These are phyloP conservation scores for Mantis religiosa DNA, from an alignment of 2,888 invertebrate species.

Conservation along the genomic window DNA sequence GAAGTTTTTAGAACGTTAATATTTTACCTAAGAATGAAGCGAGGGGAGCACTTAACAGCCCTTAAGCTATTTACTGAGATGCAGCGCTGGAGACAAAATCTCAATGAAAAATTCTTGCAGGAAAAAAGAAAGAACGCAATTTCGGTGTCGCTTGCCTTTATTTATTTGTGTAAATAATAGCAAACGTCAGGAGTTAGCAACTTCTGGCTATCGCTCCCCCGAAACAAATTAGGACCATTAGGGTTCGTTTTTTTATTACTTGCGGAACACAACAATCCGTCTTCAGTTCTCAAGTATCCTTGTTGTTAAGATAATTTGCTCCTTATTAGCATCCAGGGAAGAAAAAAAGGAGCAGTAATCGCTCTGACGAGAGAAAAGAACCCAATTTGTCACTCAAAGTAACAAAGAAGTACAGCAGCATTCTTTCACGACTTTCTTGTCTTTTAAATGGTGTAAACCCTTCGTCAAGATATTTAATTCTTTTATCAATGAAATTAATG, in stretches of 20 bases:
- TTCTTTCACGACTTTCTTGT: too few relatives aligned
- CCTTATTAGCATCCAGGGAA: not conserved
- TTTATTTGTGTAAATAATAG: not conserved
- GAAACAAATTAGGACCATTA: not conserved
- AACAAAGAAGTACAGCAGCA: not conserved
- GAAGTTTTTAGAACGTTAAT: too few relatives aligned
- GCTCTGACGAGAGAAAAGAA: not conserved
- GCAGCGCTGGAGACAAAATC: too few relatives aligned
- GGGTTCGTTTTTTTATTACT: not conserved
- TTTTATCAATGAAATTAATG: too few relatives aligned
- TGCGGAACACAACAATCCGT: not conserved
- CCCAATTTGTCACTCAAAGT: not conserved
- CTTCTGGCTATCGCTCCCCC: not conserved
- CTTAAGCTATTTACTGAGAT: too few relatives aligned
- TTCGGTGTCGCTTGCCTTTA: not conserved
- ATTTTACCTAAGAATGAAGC: too few relatives aligned
- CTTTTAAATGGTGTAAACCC: too few relatives aligned
- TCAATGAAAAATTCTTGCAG: not conserved
- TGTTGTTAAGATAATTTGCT: not conserved
- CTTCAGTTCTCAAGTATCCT: not conserved
- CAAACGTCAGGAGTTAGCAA: not conserved
- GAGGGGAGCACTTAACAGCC: too few relatives aligned
- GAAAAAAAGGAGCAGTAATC: not conserved
- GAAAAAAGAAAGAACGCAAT: not conserved
- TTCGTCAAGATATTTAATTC: too few relatives aligned